A percentile compares a stretch with the other conserved stretches of the same genome.
These are phyloP conservation scores for Noctua pronuba DNA, from an alignment of 2,888 invertebrate genomes.

Conservation along the genomic window DNA sequence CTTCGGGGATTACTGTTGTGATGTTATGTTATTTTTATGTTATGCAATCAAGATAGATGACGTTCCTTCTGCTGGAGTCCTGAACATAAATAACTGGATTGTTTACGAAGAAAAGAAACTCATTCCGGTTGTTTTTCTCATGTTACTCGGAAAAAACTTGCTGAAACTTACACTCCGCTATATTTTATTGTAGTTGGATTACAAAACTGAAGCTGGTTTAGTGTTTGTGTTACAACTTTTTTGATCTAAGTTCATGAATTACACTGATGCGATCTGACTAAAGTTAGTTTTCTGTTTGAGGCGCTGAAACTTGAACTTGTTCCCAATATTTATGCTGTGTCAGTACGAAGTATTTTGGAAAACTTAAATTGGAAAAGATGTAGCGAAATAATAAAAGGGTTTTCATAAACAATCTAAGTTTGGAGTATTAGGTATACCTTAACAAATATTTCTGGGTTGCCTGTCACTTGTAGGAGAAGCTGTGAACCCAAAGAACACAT, in stretches of 20 bases:
- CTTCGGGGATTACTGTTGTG: not conserved
- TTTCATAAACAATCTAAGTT: conserved; percentile 13
- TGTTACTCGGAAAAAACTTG: conserved; percentile 19
- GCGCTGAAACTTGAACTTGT: not conserved
- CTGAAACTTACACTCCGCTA: conserved; percentile 2
- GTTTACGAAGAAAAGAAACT: conserved; percentile 33
- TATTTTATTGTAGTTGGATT: conserved; percentile 5
- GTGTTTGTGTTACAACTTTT: conserved; percentile 46
- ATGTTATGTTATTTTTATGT: not conserved
- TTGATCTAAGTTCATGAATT: conserved; percentile 57
- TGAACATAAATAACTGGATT: conserved; percentile 13
- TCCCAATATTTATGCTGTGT: conserved; percentile 23
- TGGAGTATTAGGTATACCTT: not conserved
- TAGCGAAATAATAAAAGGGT: not conserved
- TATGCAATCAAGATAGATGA: conserved; percentile 5
- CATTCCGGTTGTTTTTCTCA: conserved; percentile 24
- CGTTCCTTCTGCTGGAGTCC: not conserved
- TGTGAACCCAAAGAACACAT: not conserved
- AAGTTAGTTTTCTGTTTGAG: conserved; percentile 26
- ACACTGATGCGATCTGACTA: conserved; percentile 17
- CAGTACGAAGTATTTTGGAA: not conserved
- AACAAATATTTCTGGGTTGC: not conserved
- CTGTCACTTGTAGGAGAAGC: not conserved
- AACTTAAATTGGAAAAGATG: conserved; percentile 27
- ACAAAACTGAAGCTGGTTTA: conserved; percentile 8